Evolutionary conservation across 1,140 invertebrate species (phyloP).

Genomic region (Teleopsis dalmanni): DNA sequence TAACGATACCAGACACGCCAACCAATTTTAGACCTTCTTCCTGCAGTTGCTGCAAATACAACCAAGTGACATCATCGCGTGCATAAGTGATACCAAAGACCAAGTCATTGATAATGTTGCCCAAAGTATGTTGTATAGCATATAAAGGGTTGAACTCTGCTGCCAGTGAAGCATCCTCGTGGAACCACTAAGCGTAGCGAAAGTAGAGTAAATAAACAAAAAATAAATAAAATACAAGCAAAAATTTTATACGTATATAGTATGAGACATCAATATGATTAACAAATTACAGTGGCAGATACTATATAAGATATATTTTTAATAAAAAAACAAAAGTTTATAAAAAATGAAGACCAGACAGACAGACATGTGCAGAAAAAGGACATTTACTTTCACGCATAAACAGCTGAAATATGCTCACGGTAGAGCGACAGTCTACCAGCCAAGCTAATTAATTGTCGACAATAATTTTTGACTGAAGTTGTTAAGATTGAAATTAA

Average conservation of each 20-base stretch:
- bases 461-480: too few species aligned
- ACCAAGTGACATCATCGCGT: constrained; percentile 63
- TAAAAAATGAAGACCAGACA: too few species aligned
- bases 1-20: constrained; percentile 69
- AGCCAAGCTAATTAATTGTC: too few species aligned
- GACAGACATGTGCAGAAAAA: too few species aligned
- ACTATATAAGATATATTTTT: too few species aligned
- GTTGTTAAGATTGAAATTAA: too few species aligned
- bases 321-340: too few species aligned
- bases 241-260: too few species aligned
- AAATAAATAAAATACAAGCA: neutral
- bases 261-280: too few species aligned
- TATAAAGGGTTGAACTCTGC: constrained; percentile 22
- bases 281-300: too few species aligned
- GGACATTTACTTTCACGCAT: too few species aligned
- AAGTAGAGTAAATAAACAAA: constrained; percentile 6
- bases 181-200: constrained; percentile 10
- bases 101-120: constrained; percentile 66
- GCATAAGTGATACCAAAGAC: constrained; percentile 66
- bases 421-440: neutral
- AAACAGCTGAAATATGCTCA: neutral
- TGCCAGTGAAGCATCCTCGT: constrained; percentile 11
- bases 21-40: constrained; percentile 72
- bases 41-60: constrained; percentile 63
- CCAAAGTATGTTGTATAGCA: constrained; percentile 60